These are phyloP conservation scores for Microcebus tavaratra DNA, from an alignment of 2,113 vertebrate genomes.

Conservation along the genomic window DNA sequence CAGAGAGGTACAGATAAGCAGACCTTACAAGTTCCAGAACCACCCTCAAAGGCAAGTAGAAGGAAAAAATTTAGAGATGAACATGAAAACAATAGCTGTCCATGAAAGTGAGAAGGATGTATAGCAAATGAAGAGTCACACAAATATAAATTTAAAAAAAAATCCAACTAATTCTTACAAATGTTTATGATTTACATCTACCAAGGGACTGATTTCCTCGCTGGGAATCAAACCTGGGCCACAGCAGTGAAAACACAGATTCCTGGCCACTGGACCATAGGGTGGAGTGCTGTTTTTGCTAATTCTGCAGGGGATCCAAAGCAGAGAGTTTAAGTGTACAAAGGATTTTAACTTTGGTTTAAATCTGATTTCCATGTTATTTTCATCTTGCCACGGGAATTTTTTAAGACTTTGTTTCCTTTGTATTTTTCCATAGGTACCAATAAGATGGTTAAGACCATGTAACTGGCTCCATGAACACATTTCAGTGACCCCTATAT, in stretches of 20 bases:
- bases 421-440: background rate
- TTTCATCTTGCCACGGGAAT: background rate
- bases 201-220: background rate
- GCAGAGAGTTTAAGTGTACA: background rate
- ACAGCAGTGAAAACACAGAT: background rate
- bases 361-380: background rate
- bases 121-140: background rate
- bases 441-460: background rate
- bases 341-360: background rate
- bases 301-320: background rate
- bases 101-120: background rate
- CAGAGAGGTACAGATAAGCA: background rate
- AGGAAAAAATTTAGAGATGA: background rate
- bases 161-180: background rate
- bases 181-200: background rate
- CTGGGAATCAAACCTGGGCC: background rate
- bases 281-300: background rate
- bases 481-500: too few species aligned
- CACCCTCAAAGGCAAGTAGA: background rate
- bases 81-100: background rate
- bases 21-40: background rate
- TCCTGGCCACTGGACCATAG: background rate
- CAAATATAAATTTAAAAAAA: background rate
- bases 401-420: background rate
- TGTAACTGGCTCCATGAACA: too few species aligned